Conservation (phyloP, 1,140 invertebrate genomes). For the Brachionus angularis region DNA sequence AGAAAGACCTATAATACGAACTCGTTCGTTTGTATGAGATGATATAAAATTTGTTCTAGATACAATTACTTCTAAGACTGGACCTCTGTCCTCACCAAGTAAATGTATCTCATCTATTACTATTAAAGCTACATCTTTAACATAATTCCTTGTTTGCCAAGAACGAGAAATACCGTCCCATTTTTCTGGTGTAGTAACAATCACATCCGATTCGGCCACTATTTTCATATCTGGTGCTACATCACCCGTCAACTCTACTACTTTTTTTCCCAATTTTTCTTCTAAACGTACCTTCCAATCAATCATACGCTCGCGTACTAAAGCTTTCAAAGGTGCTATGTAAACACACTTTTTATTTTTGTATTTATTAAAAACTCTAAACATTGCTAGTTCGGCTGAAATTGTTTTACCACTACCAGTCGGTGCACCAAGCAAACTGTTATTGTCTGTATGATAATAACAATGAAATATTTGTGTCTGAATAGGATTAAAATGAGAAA, state of each 20-base stretch:
- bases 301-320: conserved; percentile 88
- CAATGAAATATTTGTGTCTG: conserved; percentile 98
- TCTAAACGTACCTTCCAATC: conserved; percentile 72
- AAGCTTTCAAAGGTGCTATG: conserved; percentile 93
- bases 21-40: conserved; percentile 69
- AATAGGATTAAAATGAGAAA: conserved; percentile 95
- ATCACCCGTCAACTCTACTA: conserved; percentile 94
- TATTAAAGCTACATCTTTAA: conserved; percentile 81
- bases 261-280: conserved; percentile 59
- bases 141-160: conserved; percentile 93
- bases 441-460: conserved; percentile 88
- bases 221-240: conserved; percentile 84
- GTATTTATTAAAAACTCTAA: conserved; percentile 66
- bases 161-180: conserved; percentile 97
- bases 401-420: conserved; percentile 99
- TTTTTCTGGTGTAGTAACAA: conserved; percentile 97
- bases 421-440: conserved; percentile 89
- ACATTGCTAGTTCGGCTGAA: conserved; percentile 94
- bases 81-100: conserved; percentile 71
- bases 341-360: conserved; percentile 74
- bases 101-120: conserved; percentile 98
- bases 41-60: conserved; percentile 82
- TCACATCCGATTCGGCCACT: conserved; percentile 77
- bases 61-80: conserved; percentile 68
- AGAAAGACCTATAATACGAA: conserved; percentile 88